Conservation (phyloP, 2,113 vertebrate species). For the Bubo blakistoni region DNA sequence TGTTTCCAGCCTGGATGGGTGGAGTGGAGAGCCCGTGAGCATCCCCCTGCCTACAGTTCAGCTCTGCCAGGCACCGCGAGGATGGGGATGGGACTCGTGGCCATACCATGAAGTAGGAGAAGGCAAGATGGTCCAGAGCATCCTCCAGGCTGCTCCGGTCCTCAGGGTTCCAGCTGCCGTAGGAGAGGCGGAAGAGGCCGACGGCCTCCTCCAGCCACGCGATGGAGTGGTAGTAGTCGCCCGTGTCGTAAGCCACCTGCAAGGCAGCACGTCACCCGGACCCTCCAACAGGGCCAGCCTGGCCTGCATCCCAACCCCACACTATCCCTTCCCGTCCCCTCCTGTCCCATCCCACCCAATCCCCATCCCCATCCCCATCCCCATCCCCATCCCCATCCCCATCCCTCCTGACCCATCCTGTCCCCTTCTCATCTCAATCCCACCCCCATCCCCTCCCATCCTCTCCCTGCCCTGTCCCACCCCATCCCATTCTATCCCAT, state of each 20-base stretch:
- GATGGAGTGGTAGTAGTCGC: conserved; percentile 91
- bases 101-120: conserved; percentile 88
- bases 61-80: not conserved
- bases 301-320: not conserved
- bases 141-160: conserved; percentile 85
- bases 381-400: too few relatives aligned
- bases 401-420: not conserved
- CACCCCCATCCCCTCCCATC: not conserved
- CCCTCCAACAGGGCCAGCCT: not conserved
- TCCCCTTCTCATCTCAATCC: not conserved
- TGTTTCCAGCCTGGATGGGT: conserved; percentile 85
- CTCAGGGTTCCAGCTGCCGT: conserved; percentile 81
- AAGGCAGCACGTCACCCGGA: accelerated
- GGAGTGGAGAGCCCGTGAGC: not conserved
- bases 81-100: not conserved
- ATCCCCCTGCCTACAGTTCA: accelerated
- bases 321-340: not conserved
- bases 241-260: conserved; percentile 89
- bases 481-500: not conserved
- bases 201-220: conserved; percentile 89
- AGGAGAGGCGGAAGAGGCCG: conserved; percentile 79
- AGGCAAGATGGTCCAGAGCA: conserved; percentile 90
- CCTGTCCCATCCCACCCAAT: too few relatives aligned
- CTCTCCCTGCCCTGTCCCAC: not conserved
- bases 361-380: not conserved